Evolutionary conservation across 2,113 vertebrate genomes (phyloP), one percentile per base, ranked within the genome.

Genomic region (Kryptolebias marmoratus): DNA sequence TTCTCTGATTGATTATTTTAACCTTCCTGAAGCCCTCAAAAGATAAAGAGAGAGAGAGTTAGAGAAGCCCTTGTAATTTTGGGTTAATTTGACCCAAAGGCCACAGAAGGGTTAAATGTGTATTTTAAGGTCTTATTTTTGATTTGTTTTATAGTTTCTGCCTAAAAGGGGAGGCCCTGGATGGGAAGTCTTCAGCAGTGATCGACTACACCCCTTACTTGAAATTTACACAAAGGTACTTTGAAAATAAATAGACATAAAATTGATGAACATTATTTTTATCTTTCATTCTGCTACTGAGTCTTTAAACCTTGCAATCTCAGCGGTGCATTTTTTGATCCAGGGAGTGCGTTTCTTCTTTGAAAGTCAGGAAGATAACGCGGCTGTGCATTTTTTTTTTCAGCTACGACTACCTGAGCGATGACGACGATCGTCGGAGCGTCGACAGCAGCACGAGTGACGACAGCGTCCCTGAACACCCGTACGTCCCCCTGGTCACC

Each of bases 191-290:
- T 0, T 90, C 95, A 0, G 93, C 96, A 57, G 96, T 98, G 87
- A 96, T 99, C 2, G 96, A 99, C 86, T 99, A 96, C 86, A 99
- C 97, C 0, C 97, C 96, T 44, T 99, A 99, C 92, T 92, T 99
- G 73, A 99, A 98, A 92, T 99, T 98, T 88, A 98, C 97, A 0
- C 97, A 99, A 91, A 98, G 96, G 97, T 97, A 63, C 14, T 10
- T 50, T 14, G 16, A 22, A 22, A 22, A 22, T 22, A 22, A 22
- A 22, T 22, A 22, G 22, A 22, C 22, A 22, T 22, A 22, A 22
- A 22, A 22, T 22, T 22, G 22, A 22, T 22, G 22, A 22, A 22
- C 22, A 22, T 22, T 22, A 22, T 22, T 22, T 22, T 22, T 22
- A 22, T 22, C 22, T 22, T 22, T 22, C 22, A 22, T 22, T 22